Evolutionary conservation across 2,113 vertebrate species (phyloP).

Genomic region (Acrocephalus arundinaceus): DNA sequence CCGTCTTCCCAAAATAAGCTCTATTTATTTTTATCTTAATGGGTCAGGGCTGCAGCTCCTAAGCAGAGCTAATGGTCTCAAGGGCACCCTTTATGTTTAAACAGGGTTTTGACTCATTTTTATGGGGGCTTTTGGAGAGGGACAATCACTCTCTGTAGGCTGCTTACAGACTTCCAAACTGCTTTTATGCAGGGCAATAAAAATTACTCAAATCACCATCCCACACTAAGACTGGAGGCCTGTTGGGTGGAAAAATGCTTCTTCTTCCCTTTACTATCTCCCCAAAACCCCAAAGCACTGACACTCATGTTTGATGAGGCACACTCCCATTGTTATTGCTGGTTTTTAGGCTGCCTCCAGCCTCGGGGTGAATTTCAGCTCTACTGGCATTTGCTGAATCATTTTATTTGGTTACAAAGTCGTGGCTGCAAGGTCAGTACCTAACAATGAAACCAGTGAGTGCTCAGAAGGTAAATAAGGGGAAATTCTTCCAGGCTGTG

Average conservation of each 20-base stretch:
- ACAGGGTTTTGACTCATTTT: conserved; percentile 49
- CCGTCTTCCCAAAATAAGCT: conserved; percentile 27
- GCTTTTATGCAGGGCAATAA: conserved; percentile 43
- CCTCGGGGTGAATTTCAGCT: neutral
- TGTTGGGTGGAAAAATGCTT: neutral
- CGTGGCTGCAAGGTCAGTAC: neutral
- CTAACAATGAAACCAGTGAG: neutral
- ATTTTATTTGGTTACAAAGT: neutral
- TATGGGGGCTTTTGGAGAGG: conserved; percentile 42
- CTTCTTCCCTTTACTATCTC: neutral
- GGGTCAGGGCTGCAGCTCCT: conserved; percentile 1
- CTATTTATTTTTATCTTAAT: conserved; percentile 62
- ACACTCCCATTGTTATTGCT: neutral
- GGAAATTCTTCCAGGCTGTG: neutral
- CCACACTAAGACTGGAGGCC: neutral
- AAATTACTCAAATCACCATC: conserved; percentile 15
- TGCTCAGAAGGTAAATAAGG: neutral
- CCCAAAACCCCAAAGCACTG: neutral
- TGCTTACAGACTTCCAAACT: conserved; percentile 7
- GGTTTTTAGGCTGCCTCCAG: neutral
- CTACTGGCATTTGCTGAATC: neutral
- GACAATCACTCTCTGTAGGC: conserved; percentile 50
- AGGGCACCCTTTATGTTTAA: conserved; percentile 34
- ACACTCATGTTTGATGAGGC: neutral
- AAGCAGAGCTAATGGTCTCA: conserved; percentile 19